These are phyloP conservation scores for Cotesia vestalis DNA, from an alignment of 1,140 invertebrate genomes.

Conservation along the genomic window DNA sequence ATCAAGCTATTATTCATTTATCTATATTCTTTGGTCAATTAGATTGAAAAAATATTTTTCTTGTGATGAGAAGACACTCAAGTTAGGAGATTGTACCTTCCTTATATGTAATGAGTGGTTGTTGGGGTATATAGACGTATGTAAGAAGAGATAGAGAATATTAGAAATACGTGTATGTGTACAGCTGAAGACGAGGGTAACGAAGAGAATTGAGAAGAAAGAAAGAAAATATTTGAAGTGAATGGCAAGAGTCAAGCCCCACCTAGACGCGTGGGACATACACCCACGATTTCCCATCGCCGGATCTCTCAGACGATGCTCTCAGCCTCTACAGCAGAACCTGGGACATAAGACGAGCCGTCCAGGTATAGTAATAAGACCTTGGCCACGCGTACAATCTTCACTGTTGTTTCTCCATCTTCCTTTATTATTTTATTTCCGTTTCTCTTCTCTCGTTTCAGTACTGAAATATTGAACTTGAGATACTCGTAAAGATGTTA, in stretches of 20 bases:
- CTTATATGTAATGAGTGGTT: constrained; percentile 56
- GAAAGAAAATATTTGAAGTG: constrained; percentile 5
- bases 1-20: not conserved
- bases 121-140: not conserved
- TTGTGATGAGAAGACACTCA: not conserved
- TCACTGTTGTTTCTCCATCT: constrained; percentile 32
- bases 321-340: constrained; percentile 30
- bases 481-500: constrained; percentile 22
- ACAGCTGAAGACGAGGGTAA: constrained; percentile 18
- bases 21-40: constrained; percentile 21
- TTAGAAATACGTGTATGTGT: constrained; percentile 15
- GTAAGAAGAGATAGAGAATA: constrained; percentile 28
- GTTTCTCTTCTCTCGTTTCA: constrained; percentile 7
- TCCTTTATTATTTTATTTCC: constrained; percentile 17
- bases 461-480: constrained; percentile 3
- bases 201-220: constrained; percentile 15
- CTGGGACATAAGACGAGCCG: constrained; percentile 43
- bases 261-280: constrained; percentile 48
- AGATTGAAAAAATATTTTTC: constrained; percentile 25
- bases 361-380: constrained; percentile 47
- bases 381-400: constrained; percentile 55
- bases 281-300: constrained; percentile 55
- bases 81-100: constrained; percentile 41
- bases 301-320: constrained; percentile 28
- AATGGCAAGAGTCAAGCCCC: constrained; percentile 37